These are phyloP conservation scores for Regulus satrapa DNA, from an alignment of 2,113 vertebrate species.

Conservation along the genomic window DNA sequence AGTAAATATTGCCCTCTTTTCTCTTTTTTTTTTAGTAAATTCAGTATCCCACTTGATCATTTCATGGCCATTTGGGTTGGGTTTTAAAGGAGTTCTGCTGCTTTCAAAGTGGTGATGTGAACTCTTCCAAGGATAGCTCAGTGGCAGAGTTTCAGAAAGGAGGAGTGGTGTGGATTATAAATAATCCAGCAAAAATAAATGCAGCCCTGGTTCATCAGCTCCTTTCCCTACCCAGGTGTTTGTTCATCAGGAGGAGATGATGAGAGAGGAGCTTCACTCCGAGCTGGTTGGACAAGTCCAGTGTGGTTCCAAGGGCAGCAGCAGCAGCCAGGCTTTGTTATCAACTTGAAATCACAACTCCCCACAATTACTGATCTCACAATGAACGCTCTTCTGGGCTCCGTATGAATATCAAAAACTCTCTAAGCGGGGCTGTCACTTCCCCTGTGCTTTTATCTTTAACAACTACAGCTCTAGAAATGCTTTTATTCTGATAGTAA, in stretches of 20 bases:
- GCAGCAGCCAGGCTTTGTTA: slow-evolving; percentile 29
- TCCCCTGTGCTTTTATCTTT: slow-evolving; percentile 9
- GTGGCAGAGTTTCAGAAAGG: slow-evolving; percentile 44
- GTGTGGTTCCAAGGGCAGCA: slow-evolving; percentile 10
- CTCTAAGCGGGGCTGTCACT: neutral
- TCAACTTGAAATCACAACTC: slow-evolving; percentile 22
- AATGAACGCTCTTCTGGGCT: neutral
- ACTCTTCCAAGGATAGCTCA: slow-evolving; percentile 19
- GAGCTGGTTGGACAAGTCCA: slow-evolving; percentile 49
- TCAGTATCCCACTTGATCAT: neutral
- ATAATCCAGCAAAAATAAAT: slow-evolving; percentile 69
- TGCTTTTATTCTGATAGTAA: neutral
- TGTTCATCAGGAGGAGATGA: slow-evolving; percentile 61
- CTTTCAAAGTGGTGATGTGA: neutral
- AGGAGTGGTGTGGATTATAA: slow-evolving; percentile 39
- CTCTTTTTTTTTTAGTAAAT: neutral
- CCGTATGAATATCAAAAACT: neutral
- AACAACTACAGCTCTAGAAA: neutral
- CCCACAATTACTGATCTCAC: slow-evolving; percentile 5
- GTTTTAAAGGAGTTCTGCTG: neutral
- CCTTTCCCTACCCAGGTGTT: slow-evolving; percentile 67
- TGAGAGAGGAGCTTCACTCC: slow-evolving; percentile 65
- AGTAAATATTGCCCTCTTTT: neutral
- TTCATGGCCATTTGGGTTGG: neutral
- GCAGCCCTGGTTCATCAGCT: slow-evolving; percentile 54